Conservation (phyloP, 2,113 vertebrate species). For the Axis porcinus region DNA sequence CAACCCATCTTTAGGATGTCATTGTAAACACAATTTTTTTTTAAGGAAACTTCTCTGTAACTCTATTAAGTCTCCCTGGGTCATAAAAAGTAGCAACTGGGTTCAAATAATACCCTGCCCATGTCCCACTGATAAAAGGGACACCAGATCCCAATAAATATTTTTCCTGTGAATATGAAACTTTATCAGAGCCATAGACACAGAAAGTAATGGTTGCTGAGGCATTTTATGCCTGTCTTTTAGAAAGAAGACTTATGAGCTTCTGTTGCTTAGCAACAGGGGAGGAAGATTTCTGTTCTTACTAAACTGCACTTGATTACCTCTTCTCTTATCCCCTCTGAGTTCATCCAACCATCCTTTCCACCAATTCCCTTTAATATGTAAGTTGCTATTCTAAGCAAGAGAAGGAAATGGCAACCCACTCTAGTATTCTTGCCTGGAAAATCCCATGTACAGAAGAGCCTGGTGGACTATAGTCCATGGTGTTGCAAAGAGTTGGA, state of each 20-base stretch:
- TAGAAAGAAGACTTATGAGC: background rate
- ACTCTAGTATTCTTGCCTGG: background rate
- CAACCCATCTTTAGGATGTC: background rate
- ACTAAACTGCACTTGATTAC: background rate
- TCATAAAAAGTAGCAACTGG: background rate
- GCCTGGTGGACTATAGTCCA: background rate
- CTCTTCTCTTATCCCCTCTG: background rate
- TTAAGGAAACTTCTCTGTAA: background rate
- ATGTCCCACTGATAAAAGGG: background rate
- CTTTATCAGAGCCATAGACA: background rate
- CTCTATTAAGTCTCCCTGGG: background rate
- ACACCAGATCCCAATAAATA: background rate
- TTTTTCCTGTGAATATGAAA: background rate
- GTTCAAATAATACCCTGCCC: too few species aligned
- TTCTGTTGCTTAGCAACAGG: background rate
- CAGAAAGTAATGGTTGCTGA: background rate
- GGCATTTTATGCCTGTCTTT: background rate
- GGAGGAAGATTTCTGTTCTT: background rate
- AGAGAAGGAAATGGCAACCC: background rate
- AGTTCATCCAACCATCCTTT: background rate
- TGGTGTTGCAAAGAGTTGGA: background rate
- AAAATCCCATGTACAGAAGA: background rate
- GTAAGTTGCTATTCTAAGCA: background rate
- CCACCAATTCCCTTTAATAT: background rate
- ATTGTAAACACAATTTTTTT: background rate